Base-by-base conservation (phyloP, 2,797 vertebrate species). In the Cetoscarus ocellatus region DNA sequence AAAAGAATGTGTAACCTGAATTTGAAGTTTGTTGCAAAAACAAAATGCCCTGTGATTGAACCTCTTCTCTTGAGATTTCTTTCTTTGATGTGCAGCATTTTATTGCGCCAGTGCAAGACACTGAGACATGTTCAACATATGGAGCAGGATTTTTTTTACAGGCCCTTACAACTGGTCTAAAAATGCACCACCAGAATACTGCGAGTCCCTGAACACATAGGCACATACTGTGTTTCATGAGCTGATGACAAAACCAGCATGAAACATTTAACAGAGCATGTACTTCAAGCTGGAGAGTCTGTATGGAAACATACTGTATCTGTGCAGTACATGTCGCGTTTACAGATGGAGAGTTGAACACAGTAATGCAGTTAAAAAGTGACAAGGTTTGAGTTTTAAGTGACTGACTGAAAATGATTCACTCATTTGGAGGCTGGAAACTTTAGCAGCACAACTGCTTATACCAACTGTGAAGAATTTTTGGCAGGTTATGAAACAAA, bases 151-250 rank as follows among this genome's bases (percentile, higher is more conserved):
- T n/a, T 55, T 15, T 19, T 8, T 44, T 3, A 44, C 43, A 36
- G 19, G 50, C 15, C 19, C 8, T 14, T 7, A 42, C n/a, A 39
- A 17, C 34, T 40, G 17, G 39, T n/a, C 45, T 27, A 15, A 15
- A 34, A 61, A 35, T 58, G 5, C 27, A 63, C 38, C 18, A 27
- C 14, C 19, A 36, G 17, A 49, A 35, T 27, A 49, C 36, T 39
- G 10, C 52, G 58, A 58, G 27, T 66, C 40, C 48, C 35, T 8
- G 3, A 51, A 55, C 45, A 15, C 44, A 27, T 4, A 14, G 13
- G 13, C n/a, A 40, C 51, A 61, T 45, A 50, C 18, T 54, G 27
- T 54, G 47, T 48, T 18, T 55, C 61, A 51, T 50, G 10, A 42
- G 39, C 42, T 39, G 36, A 54, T 14, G 52, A 40, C 18, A 48